phyloP scores from a whole-genome alignment of 2,113 vertebrate species.

The Cathartes aura region DNA sequence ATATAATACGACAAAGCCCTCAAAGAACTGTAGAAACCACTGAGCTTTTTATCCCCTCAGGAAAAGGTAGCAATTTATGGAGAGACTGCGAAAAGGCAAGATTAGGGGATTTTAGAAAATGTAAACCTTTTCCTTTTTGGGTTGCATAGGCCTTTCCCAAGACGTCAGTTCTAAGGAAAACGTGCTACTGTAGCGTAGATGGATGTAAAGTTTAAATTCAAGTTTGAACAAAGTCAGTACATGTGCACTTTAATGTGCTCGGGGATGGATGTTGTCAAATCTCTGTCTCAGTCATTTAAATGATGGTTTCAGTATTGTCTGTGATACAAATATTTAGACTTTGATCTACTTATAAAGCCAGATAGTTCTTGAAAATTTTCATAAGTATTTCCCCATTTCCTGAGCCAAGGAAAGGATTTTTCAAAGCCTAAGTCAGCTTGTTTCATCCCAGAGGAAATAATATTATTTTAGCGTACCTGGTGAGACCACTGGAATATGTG shows the following conservation, averaged over 20 bases:
- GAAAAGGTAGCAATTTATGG: conserved; percentile 47
- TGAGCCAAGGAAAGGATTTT: conserved; percentile 1
- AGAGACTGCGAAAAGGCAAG: conserved; percentile 34
- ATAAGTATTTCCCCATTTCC: background rate
- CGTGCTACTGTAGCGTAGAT: background rate
- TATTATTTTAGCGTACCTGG: background rate
- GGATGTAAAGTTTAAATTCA: conserved; percentile 36
- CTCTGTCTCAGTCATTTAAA: background rate
- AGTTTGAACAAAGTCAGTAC: background rate
- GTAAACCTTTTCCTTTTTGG: conserved; percentile 29
- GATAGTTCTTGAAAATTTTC: background rate
- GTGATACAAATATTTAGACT: conserved; percentile 12
- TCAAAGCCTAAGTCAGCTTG: background rate
- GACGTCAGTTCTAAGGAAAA: background rate
- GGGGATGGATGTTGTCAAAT: background rate
- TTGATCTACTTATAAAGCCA: conserved; percentile 20
- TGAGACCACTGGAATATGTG: background rate
- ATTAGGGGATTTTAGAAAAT: conserved; percentile 52
- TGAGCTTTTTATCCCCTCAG: conserved; percentile 24
- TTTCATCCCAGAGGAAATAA: background rate
- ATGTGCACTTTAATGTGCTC: background rate
- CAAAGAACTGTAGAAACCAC: background rate
- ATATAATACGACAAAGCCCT: background rate
- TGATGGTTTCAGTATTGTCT: background rate
- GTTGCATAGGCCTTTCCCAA: conserved; percentile 1